phyloP scores from a whole-genome alignment of 2,797 vertebrate species.

The Cirrhinus mrigala region DNA sequence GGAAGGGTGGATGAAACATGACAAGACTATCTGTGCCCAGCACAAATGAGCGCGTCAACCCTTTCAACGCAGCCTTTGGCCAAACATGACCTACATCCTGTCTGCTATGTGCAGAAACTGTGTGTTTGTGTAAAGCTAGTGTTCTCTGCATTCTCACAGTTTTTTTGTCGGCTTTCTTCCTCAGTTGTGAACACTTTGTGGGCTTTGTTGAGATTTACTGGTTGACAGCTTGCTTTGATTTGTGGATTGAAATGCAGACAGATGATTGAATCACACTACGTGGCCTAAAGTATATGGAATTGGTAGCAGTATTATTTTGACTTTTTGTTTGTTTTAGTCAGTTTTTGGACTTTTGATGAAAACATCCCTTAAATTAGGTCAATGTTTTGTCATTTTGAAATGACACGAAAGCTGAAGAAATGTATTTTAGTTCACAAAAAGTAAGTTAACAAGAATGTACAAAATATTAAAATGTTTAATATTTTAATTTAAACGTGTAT shows the following conservation, averaged over 20 bases:
- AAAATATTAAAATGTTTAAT: no score
- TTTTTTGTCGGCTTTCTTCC: neutral
- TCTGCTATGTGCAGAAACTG: neutral
- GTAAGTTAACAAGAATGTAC: no score
- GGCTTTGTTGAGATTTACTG: neutral
- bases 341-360: neutral
- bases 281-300: neutral
- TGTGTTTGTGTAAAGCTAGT: slow-evolving; percentile 1
- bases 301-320: neutral
- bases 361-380: neutral
- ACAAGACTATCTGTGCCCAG: slow-evolving; percentile 54
- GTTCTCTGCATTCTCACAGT: neutral
- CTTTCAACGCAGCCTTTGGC: slow-evolving; percentile 37
- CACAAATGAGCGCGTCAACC: slow-evolving; percentile 48
- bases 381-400: neutral
- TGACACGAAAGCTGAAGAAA: neutral
- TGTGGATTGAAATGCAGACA: neutral
- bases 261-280: neutral
- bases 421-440: no score
- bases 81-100: slow-evolving; percentile 52
- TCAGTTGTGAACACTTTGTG: neutral
- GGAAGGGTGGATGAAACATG: slow-evolving; percentile 51
- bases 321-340: neutral
- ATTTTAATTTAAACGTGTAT: no score
- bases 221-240: neutral